A percentile compares a stretch with the other conserved stretches of the same genome.
phyloP scores from a whole-genome alignment of 2,888 invertebrate genomes.

The Rotaria magnacalcarata region DNA sequence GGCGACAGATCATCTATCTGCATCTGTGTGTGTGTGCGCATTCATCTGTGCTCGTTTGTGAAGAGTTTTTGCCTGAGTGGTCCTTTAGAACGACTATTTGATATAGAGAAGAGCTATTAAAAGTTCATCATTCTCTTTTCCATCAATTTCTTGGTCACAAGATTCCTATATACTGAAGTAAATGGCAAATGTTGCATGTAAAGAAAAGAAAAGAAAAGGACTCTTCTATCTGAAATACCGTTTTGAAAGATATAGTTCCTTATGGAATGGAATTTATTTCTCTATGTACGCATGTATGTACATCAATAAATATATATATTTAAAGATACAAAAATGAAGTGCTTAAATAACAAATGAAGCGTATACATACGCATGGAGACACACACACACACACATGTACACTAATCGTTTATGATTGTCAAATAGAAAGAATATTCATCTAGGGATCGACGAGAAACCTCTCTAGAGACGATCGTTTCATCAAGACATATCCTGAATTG shows the following conservation, averaged over 20 bases:
- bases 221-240: background rate
- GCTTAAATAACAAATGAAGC: background rate
- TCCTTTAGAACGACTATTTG: background rate
- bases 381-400: background rate
- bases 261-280: background rate
- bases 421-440: background rate
- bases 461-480: background rate
- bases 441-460: background rate
- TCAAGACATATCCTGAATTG: background rate
- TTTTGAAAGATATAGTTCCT: background rate
- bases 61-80: background rate
- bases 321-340: background rate
- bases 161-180: background rate
- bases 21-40: background rate
- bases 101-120: background rate
- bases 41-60: background rate
- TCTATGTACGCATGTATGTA: background rate
- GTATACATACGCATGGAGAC: background rate
- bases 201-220: background rate
- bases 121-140: background rate
- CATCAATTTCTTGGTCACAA: background rate
- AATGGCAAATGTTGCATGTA: background rate
- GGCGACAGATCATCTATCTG: constrained; percentile 1
- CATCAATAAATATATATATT: background rate
- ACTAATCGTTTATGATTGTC: background rate